Evolutionary conservation across 2,113 vertebrate genomes (phyloP).

Genomic region (Centropus unirufus): DNA sequence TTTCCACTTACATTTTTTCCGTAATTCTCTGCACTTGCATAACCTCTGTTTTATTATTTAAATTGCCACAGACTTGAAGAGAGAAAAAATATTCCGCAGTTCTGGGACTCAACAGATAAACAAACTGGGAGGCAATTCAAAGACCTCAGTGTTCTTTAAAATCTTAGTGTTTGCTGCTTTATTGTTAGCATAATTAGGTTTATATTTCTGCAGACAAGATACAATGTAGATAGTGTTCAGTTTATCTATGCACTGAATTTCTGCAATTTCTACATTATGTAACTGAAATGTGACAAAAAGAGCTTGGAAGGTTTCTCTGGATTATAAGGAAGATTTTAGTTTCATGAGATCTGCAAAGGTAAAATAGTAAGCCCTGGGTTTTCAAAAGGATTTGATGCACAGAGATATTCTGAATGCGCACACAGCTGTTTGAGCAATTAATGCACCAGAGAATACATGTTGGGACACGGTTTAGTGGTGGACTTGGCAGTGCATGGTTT

Average conservation of each 20-base stretch:
- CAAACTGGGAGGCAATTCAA: neutral
- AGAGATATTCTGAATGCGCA: neutral
- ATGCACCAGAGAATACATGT: fast-evolving
- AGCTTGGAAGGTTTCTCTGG: neutral
- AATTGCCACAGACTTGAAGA: neutral
- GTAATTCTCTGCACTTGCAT: constrained; percentile 53
- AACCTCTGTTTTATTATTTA: constrained; percentile 50
- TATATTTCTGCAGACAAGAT: neutral
- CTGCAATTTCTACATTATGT: neutral
- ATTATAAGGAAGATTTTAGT: neutral
- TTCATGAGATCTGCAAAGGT: neutral
- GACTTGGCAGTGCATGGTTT: too few species aligned
- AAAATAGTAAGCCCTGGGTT: neutral
- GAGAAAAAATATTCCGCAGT: neutral
- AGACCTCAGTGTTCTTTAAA: neutral
- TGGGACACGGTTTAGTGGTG: neutral
- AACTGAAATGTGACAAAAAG: neutral
- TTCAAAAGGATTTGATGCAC: neutral
- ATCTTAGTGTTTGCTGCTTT: neutral
- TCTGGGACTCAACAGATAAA: neutral
- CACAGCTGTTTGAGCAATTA: neutral
- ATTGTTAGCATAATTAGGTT: neutral
- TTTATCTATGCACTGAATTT: neutral
- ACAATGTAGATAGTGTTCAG: neutral
- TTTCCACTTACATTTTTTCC: constrained; percentile 47